Evolutionary conservation across 2,797 vertebrate genomes (phyloP).

Genomic region (Eidolon dupreanum): DNA sequence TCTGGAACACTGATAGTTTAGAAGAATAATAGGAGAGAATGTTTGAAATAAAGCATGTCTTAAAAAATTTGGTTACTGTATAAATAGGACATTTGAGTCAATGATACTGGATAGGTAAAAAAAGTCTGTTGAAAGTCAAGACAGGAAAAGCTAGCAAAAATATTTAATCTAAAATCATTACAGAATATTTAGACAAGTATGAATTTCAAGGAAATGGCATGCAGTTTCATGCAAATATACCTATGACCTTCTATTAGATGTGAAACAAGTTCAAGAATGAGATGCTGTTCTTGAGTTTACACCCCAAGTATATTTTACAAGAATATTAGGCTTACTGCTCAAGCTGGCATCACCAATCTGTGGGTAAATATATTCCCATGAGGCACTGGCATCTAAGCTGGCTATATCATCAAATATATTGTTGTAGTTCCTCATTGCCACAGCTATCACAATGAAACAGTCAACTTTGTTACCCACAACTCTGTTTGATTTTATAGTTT

Average conservation of each 20-base stretch:
- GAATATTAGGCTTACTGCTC: not conserved
- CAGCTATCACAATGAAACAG: not conserved
- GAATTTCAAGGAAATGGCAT: not conserved
- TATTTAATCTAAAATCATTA: not conserved
- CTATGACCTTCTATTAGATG: not conserved
- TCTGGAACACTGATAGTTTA: not conserved
- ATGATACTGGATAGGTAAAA: not conserved
- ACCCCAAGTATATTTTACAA: not conserved
- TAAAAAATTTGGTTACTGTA: not conserved
- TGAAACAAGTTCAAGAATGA: conserved; percentile 21
- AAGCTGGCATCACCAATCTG: not conserved
- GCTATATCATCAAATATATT: not conserved
- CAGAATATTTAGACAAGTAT: not conserved
- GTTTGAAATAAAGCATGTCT: not conserved
- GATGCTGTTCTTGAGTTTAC: not conserved
- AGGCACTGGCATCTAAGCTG: not conserved
- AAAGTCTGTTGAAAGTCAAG: not conserved
- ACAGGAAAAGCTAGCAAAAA: not conserved
- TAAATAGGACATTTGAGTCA: not conserved
- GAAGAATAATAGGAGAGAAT: not conserved
- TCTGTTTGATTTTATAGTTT: not conserved
- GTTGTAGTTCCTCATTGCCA: not conserved
- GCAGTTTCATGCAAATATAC: not conserved
- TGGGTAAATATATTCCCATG: not conserved
- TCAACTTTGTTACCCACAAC: not conserved